Base-by-base conservation (phyloP, 2,113 vertebrate genomes). In the Isurus oxyrinchus region DNA sequence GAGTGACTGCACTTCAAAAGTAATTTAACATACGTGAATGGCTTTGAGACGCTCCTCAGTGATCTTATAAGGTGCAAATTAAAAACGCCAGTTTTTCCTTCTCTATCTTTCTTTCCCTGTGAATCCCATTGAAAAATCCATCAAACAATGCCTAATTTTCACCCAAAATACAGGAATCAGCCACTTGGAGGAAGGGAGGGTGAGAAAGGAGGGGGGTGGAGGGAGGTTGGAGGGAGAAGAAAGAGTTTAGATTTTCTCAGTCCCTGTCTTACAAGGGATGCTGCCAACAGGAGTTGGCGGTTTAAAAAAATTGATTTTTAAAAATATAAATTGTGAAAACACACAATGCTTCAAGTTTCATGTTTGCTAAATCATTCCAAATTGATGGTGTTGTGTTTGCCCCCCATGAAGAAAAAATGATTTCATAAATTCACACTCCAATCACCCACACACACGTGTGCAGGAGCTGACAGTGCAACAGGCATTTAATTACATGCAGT, bases 381-480 rank as follows among this genome's bases (percentile, higher is more conserved):
- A 91, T 91, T 91, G 31, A 59, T 91, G 88, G 31, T 61, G 88
- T 35, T 57, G 55, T 59, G 27, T 14, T 35, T 19, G 55, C 88
- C 16, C 55, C 53, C 88, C 55, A 91, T 61, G 31, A 91, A 91
- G 88, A 31, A 35, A 57, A 90, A 91, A 57, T 55, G 53, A 31
- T 90, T 90, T 91, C 55, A 35, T 91, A 91, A 91, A 91, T 91
- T 13, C 55, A 16, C 27, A 59, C 88, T 91, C 55, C 88, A 91
- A 57, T 91, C 88, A 91, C 27, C 88, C 88, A 91, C 55, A 91
- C 31, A n/a, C 88, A 91, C 59, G 53, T 35, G 88, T 31, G 14
- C 27, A 31, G 88, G 55, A 35, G 53, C 88, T 35, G 88, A 91
- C 55, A 91, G 16, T 35, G 88, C 31, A 91, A 59, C 27, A 59